phyloP scores from a whole-genome alignment of 2,888 invertebrate species.

The Nasonia oneida region DNA sequence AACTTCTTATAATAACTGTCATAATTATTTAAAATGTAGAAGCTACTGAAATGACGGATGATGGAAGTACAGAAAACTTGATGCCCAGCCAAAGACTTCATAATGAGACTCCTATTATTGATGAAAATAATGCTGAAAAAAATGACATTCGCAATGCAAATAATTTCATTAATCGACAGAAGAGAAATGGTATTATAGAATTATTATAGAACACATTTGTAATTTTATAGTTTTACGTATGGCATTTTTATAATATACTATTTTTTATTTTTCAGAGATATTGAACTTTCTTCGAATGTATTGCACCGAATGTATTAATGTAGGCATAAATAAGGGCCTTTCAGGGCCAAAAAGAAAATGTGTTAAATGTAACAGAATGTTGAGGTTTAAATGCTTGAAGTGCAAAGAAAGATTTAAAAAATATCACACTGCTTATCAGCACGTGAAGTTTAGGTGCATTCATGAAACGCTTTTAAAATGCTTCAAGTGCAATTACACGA shows the following conservation, averaged over 20 bases:
- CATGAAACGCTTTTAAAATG: not conserved
- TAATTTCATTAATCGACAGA: no score
- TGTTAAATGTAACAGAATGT: not conserved
- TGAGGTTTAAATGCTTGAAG: not conserved
- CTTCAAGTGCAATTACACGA: not conserved
- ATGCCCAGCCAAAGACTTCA: no score
- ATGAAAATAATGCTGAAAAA: no score
- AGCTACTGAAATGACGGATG: no score
- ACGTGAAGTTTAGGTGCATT: not conserved
- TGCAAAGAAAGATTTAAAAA: not conserved
- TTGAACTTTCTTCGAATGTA: not conserved
- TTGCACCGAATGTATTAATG: not conserved
- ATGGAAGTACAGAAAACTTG: no score
- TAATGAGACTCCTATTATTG: no score
- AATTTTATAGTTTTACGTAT: no score
- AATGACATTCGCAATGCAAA: no score
- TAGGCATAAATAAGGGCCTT: not conserved
- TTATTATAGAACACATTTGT: not conserved
- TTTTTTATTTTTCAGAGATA: not conserved
- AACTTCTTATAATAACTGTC: no score
- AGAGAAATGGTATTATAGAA: no score
- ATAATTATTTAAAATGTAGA: no score
- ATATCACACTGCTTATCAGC: not conserved
- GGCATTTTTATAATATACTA: not conserved
- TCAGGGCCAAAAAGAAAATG: not conserved